These are phyloP conservation scores for Griposia aprilina DNA, from an alignment of 2,888 invertebrate genomes.

Conservation along the genomic window DNA sequence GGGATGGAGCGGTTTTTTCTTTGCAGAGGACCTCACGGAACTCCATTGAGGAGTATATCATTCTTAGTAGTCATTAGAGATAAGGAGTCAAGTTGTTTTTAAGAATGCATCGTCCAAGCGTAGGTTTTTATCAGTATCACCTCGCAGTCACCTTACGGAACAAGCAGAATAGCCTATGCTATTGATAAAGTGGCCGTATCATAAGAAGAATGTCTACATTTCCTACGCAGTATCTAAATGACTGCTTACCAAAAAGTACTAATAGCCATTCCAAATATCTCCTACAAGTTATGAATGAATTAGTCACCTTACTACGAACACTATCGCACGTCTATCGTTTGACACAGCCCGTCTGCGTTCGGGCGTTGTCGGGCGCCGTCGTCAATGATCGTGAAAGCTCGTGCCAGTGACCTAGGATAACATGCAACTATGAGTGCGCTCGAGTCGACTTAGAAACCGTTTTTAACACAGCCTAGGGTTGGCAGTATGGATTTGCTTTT, in stretches of 20 bases:
- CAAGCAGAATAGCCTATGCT: background rate
- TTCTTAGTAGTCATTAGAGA: slow-evolving; percentile 4
- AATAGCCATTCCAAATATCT: slow-evolving; percentile 46
- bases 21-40: background rate
- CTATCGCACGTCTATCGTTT: slow-evolving; percentile 66
- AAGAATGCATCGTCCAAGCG: background rate
- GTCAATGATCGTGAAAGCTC: slow-evolving; percentile 74
- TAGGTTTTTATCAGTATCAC: background rate
- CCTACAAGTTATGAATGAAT: slow-evolving; percentile 68
- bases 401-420: slow-evolving; percentile 83
- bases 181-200: background rate
- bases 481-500: slow-evolving; percentile 25
- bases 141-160: background rate
- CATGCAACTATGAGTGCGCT: slow-evolving; percentile 69
- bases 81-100: background rate
- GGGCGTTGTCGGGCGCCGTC: slow-evolving; percentile 74
- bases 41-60: background rate
- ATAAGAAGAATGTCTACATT: slow-evolving; percentile 24
- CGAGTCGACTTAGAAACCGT: slow-evolving; percentile 68
- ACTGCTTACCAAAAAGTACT: slow-evolving; percentile 26
- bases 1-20: background rate
- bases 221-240: slow-evolving; percentile 16
- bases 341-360: slow-evolving; percentile 66
- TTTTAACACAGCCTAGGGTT: slow-evolving; percentile 66
- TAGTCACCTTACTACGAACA: slow-evolving; percentile 64